A percentile compares a stretch with the other conserved stretches of the same genome.
These are phyloP conservation scores for Drosophila orosa DNA, from an alignment of 1,140 invertebrate genomes.

Conservation along the genomic window DNA sequence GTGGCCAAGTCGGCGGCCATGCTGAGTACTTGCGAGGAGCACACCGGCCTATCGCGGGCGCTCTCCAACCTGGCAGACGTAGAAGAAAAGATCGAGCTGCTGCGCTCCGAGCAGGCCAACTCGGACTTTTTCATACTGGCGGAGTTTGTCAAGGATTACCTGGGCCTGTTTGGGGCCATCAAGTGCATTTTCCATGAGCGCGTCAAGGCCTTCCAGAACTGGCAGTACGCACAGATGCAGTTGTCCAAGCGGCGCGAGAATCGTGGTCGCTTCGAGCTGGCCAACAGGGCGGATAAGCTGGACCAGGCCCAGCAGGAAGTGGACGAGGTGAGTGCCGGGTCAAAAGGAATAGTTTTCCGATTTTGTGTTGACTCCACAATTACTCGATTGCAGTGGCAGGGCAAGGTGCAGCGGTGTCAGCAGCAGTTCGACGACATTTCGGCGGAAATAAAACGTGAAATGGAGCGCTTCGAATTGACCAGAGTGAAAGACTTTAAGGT, in stretches of 20 bases:
- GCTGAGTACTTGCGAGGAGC: slow-evolving; percentile 97
- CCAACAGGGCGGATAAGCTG: slow-evolving; percentile 94
- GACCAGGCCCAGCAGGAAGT: slow-evolving; percentile 95
- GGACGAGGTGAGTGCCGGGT: slow-evolving; percentile 90
- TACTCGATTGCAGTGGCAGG: slow-evolving; percentile 90
- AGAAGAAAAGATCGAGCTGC: slow-evolving; percentile 91
- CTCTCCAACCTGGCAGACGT: slow-evolving; percentile 97
- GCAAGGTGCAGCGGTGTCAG: slow-evolving; percentile 97
- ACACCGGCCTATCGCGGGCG: slow-evolving; percentile 95
- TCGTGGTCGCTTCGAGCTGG: slow-evolving; percentile 95
- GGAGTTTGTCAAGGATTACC: slow-evolving; percentile 98
- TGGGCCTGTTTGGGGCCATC: slow-evolving; percentile 95
- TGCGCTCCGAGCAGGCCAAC: slow-evolving; percentile 96
- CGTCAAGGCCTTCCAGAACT: slow-evolving; percentile 98
- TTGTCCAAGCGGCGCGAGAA: slow-evolving; percentile 97
- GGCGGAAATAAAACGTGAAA: slow-evolving; percentile 97
- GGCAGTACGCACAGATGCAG: slow-evolving; percentile 98
- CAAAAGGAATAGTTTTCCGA: neutral
- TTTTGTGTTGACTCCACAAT: neutral
- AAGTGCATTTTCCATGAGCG: slow-evolving; percentile 99
- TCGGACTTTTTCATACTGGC: slow-evolving; percentile 97
- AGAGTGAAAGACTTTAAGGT: slow-evolving; percentile 96
- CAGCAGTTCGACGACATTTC: slow-evolving; percentile 99
- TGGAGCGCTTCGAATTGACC: slow-evolving; percentile 95
- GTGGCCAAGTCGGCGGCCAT: slow-evolving; percentile 94